Percentiles rank a stretch among this genome's conserved stretches.
These are phyloP conservation scores for Polydesmus complanatus DNA, from an alignment of 2,888 invertebrate genomes.

Conservation along the genomic window DNA sequence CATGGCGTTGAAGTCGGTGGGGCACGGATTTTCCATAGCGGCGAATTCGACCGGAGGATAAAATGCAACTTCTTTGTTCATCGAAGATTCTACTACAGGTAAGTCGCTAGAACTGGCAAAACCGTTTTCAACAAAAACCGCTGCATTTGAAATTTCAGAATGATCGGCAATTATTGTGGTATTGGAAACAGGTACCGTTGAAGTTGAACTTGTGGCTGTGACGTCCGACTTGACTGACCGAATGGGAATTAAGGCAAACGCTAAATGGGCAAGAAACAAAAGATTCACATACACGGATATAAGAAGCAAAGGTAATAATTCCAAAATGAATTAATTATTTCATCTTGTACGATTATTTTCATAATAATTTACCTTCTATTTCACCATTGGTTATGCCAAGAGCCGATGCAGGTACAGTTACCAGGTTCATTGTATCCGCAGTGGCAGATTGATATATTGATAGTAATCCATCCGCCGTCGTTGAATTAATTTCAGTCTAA, in stretches of 20 bases:
- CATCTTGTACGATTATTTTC: too few species aligned
- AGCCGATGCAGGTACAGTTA: not conserved
- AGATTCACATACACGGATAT: too few species aligned
- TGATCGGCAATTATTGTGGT: not conserved
- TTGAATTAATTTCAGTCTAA: too few species aligned
- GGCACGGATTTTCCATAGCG: not conserved
- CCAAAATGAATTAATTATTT: too few species aligned
- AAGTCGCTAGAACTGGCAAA: not conserved
- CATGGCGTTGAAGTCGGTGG: not conserved
- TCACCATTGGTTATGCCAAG: not conserved
- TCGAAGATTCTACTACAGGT: not conserved
- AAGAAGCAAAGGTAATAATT: too few species aligned
- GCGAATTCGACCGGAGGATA: not conserved
- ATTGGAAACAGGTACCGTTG: not conserved
- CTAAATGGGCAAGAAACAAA: not conserved
- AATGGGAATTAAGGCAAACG: not conserved
- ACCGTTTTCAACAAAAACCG: not conserved
- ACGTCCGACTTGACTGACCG: not conserved
- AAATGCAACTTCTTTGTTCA: not conserved
- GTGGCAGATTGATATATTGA: too few species aligned
- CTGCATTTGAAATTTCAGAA: not conserved
- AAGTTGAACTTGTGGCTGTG: not conserved
- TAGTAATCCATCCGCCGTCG: too few species aligned
- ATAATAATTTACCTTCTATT: not conserved
- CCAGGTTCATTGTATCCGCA: not conserved